Evolutionary conservation across 2,888 invertebrate genomes (phyloP), one percentile per base, ranked within the genome.

Genomic region (Nowickia ferox): DNA sequence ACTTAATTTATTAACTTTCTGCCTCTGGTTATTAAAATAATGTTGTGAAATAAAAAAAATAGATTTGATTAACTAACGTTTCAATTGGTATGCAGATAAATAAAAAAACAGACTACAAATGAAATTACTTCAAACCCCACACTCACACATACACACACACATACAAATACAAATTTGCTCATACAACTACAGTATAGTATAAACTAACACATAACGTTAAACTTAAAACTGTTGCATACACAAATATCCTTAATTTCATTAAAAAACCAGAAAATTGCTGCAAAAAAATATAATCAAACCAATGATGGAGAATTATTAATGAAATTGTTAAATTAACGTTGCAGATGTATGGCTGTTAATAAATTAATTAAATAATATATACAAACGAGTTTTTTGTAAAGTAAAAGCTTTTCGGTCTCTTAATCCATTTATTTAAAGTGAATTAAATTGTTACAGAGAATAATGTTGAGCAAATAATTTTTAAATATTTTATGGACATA

Each of bases 1-100:
- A 81, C 19, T 68, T 59, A 74, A 74, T 68, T 55, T 65, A 79
- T 68, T 57, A 55, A 79, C 48, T 68, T 59, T 53, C 15, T 68
- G 46, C 40, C 6, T 46, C 48, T 15, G 42, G 55, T 40, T 74
- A 19, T 57, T 42, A 10, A 22, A 57, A 81, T 59, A 59, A 74
- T 22, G 66, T 51, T 51, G 30, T 44, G 42, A 38, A 48, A 40
- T 72, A 48, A 51, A 78, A 71, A 53, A n/a, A 44, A 68, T 44
- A 51, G 51, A 59, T 61, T 61, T 15, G 15, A 46, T 46, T 53
- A 22, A 46, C 48, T 55, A 69, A 69, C 59, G 40, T 51, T 69
- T 51, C 69, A 69, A 53, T 51, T 59, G 30, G 40, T 42, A 53
- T 59, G 61, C 53, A 61, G 42, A 53, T 59, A n/a, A 71, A 69